These are phyloP conservation scores for Koerneria pararmatus DNA, from an alignment of 2,888 invertebrate genomes.

Conservation along the genomic window DNA sequence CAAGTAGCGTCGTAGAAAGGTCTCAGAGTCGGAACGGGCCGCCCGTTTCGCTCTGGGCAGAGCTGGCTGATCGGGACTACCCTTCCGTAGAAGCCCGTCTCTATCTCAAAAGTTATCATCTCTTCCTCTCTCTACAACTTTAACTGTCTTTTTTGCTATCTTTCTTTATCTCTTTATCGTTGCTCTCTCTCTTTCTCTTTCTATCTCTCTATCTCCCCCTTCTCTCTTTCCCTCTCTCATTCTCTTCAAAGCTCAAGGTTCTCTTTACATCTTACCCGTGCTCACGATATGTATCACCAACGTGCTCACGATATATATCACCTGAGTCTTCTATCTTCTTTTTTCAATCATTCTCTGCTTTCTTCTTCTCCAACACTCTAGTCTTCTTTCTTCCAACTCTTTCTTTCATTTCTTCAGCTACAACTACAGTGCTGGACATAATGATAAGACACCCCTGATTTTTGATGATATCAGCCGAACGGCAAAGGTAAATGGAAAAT, in stretches of 20 bases:
- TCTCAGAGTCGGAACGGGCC: not conserved
- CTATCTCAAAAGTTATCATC: not conserved
- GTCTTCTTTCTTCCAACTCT: no score
- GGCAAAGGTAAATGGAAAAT: no score
- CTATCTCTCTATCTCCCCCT: not conserved
- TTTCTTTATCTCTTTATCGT: not conserved
- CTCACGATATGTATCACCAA: no score
- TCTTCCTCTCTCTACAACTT: not conserved
- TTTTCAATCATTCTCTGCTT: no score
- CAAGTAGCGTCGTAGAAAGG: constrained; percentile 33
- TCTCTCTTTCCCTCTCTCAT: not conserved
- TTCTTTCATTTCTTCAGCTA: no score
- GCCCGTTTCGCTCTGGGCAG: constrained; percentile 40
- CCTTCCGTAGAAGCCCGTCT: constrained; percentile 53
- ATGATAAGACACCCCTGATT: no score
- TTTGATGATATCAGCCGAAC: no score
- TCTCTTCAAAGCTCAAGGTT: no score
- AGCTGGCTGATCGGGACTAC: constrained; percentile 53
- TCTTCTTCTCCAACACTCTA: no score
- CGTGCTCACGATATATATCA: no score
- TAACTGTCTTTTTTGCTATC: not conserved
- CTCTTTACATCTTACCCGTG: no score
- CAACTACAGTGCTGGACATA: no score
- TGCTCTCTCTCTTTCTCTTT: not conserved
- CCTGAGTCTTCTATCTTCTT: not conserved